phyloP scores from a whole-genome alignment of 2,797 vertebrate species.

The Phataginus tricuspis region DNA sequence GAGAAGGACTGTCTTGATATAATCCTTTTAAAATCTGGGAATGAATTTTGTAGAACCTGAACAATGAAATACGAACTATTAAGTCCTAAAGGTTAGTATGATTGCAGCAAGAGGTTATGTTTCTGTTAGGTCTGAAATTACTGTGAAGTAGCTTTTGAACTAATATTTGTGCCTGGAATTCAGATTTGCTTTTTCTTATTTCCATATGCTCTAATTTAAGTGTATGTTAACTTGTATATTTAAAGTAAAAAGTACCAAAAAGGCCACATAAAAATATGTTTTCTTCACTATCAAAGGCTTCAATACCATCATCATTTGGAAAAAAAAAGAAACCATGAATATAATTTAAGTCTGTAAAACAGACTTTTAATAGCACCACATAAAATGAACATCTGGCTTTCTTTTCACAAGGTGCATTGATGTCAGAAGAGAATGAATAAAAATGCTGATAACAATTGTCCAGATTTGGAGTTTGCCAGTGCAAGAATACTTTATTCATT shows the following conservation, averaged over 20 bases:
- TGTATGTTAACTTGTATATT: constrained; percentile 86
- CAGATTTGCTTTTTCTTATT: constrained; percentile 83
- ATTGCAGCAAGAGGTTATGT: not conserved
- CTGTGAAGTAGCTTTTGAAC: constrained; percentile 71
- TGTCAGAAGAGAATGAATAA: constrained; percentile 60
- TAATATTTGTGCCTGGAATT: constrained; percentile 81
- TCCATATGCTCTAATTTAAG: constrained; percentile 86
- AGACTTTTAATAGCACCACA: constrained; percentile 63
- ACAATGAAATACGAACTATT: not conserved
- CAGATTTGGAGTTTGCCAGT: constrained; percentile 34
- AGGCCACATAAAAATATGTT: constrained; percentile 84
- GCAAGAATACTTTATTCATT: constrained; percentile 46
- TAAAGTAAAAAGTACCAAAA: constrained; percentile 83
- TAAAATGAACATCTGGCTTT: constrained; percentile 70
- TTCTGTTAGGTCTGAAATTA: constrained; percentile 44
- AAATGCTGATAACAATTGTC: constrained; percentile 11
- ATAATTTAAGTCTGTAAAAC: constrained; percentile 63
- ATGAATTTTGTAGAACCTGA: not conserved
- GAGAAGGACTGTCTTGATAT: not conserved
- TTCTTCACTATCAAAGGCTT: constrained; percentile 84
- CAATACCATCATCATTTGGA: constrained; percentile 58
- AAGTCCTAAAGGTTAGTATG: not conserved
- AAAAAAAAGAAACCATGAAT: constrained; percentile 51
- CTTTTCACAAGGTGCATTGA: not conserved
- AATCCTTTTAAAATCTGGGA: constrained; percentile 13